phyloP scores from a whole-genome alignment of 2,797 vertebrate species.

The Gambelia wislizenii region DNA sequence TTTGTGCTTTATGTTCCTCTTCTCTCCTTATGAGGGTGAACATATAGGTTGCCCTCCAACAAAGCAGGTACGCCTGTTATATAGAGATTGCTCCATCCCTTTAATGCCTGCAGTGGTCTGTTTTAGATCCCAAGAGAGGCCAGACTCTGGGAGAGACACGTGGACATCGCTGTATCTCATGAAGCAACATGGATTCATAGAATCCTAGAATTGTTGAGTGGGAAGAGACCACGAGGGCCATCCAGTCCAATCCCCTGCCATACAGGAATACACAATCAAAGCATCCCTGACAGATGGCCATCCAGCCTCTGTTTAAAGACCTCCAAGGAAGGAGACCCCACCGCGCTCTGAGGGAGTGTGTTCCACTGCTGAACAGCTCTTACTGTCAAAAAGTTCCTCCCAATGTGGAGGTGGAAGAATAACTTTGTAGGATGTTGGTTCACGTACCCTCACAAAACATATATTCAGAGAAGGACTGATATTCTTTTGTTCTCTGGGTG shows the following conservation, averaged over 20 bases:
- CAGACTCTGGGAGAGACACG: neutral
- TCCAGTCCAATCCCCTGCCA: too few relatives aligned
- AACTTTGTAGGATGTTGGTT: neutral
- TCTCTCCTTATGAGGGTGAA: neutral
- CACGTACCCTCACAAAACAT: neutral
- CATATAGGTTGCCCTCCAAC: neutral
- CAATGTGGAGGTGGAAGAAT: too few relatives aligned
- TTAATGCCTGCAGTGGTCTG: neutral
- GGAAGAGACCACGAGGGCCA: too few relatives aligned
- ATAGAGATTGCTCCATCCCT: neutral
- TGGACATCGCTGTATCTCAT: neutral
- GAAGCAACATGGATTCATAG: neutral
- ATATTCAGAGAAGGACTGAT: neutral
- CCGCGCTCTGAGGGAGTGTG: too few relatives aligned
- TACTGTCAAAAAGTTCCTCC: too few relatives aligned
- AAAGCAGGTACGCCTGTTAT: neutral
- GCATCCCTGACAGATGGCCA: too few relatives aligned
- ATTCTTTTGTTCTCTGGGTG: neutral
- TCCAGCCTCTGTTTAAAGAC: too few relatives aligned
- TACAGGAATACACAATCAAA: too few relatives aligned
- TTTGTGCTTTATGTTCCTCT: neutral
- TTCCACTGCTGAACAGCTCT: too few relatives aligned
- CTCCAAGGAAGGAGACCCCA: too few relatives aligned
- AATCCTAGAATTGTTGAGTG: too few relatives aligned
- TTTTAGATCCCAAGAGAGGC: neutral